Conservation (phyloP, 2,797 vertebrate species). For the Epinephelus malabaricus region DNA sequence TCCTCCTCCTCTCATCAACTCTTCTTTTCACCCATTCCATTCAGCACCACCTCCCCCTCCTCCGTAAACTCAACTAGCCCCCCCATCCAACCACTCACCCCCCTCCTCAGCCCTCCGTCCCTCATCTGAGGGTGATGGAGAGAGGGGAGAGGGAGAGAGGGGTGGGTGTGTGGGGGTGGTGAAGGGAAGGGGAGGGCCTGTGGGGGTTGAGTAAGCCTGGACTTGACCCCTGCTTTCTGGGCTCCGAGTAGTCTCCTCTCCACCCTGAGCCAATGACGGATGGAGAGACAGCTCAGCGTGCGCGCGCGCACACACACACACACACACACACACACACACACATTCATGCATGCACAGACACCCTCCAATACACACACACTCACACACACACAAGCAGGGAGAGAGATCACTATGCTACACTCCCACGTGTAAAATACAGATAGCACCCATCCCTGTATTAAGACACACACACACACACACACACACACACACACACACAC, state of each 20-base stretch:
- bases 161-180: background rate
- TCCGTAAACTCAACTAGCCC: constrained; percentile 23
- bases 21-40: constrained; percentile 51
- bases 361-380: constrained; percentile 4
- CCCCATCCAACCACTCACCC: background rate
- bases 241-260: constrained; percentile 88
- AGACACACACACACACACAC: constrained; percentile 37
- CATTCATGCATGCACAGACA: too few species aligned
- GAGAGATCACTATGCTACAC: constrained; percentile 52
- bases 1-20: constrained; percentile 68
- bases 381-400: constrained; percentile 26
- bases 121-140: constrained; percentile 72
- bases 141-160: constrained; percentile 22
- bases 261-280: constrained; percentile 80
- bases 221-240: constrained; percentile 91
- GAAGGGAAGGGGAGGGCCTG: constrained; percentile 46
- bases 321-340: constrained; percentile 45
- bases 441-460: constrained; percentile 40
- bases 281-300: constrained; percentile 65
- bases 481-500: constrained; percentile 29
- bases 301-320: constrained; percentile 47
- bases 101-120: constrained; percentile 43
- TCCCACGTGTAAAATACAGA: constrained; percentile 54
- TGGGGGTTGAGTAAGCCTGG: constrained; percentile 86
- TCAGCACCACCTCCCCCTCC: constrained; percentile 38